Percentiles rank a stretch among this genome's conserved stretches.
phyloP scores from a whole-genome alignment of 2,888 invertebrate genomes.

The Spicauda simplicius region DNA sequence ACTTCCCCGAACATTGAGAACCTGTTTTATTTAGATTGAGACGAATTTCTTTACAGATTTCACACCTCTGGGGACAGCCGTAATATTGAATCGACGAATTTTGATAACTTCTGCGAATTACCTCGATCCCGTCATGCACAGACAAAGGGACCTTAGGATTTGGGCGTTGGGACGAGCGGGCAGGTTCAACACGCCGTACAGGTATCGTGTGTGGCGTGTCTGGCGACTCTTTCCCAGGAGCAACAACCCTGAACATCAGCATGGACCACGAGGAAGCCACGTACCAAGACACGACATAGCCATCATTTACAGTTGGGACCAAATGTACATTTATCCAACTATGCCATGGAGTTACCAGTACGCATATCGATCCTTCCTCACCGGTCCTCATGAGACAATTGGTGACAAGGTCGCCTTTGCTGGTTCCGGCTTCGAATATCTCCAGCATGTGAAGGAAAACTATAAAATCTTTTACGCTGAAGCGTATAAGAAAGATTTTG shows the following conservation, averaged over 20 bases:
- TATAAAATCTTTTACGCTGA: constrained; percentile 53
- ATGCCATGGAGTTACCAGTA: constrained; percentile 44
- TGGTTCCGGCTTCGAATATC: constrained; percentile 57
- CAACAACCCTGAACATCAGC: constrained; percentile 61
- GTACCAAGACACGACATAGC: constrained; percentile 58
- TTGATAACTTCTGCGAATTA: constrained; percentile 57
- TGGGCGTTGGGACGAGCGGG: constrained; percentile 60
- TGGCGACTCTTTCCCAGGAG: constrained; percentile 56
- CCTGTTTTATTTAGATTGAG: not conserved
- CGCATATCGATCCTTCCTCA: constrained; percentile 44
- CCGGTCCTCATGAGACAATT: constrained; percentile 20
- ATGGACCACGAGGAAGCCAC: constrained; percentile 59
- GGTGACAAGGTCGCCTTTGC: constrained; percentile 42
- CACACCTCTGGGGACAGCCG: constrained; percentile 51
- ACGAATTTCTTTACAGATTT: constrained; percentile 51
- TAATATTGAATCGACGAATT: constrained; percentile 54
- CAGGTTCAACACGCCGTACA: constrained; percentile 50
- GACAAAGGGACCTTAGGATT: constrained; percentile 55
- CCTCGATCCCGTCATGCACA: constrained; percentile 50
- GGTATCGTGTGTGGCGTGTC: constrained; percentile 59
- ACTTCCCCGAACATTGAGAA: no score
- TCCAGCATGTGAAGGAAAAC: constrained; percentile 57
- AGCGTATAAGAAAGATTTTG: constrained; percentile 25
- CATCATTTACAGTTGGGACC: constrained; percentile 54
- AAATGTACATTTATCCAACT: constrained; percentile 50